Evolutionary conservation across 2,797 vertebrate species (phyloP).

Genomic region (Columba guinea): DNA sequence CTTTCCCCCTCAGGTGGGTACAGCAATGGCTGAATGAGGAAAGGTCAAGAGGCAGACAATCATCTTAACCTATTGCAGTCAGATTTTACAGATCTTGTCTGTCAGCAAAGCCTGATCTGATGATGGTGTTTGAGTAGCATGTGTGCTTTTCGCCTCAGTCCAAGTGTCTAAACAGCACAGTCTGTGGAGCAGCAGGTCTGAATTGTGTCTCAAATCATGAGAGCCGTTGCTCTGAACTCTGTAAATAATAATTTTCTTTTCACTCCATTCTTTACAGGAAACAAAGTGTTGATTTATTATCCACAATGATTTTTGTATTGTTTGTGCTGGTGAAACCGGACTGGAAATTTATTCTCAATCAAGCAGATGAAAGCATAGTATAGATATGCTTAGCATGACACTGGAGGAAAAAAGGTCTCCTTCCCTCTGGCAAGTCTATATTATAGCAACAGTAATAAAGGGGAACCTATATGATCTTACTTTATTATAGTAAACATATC

Average conservation of each 20-base stretch:
- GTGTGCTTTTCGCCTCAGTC: not conserved
- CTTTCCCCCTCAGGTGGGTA: rapidly evolving
- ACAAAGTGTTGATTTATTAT: conserved; percentile 2
- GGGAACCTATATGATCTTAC: not conserved
- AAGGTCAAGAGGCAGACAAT: rapidly evolving
- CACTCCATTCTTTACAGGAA: not conserved
- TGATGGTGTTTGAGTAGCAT: not conserved
- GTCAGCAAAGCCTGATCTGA: not conserved
- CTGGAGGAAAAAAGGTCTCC: not conserved
- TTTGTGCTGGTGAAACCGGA: not conserved
- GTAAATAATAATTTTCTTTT: not conserved
- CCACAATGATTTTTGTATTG: conserved; percentile 14
- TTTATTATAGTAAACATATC: not conserved
- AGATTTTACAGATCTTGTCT: not conserved
- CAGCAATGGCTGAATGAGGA: not conserved
- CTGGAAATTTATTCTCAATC: not conserved
- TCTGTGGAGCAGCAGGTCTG: not conserved
- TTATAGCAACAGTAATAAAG: not conserved
- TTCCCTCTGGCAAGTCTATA: not conserved
- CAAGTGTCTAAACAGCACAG: not conserved
- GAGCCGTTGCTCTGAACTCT: rapidly evolving
- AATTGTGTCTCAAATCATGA: not conserved
- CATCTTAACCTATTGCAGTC: rapidly evolving
- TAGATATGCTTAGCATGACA: not conserved
- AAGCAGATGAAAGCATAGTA: not conserved